Conservation (phyloP, 2,888 invertebrate genomes). For the Keiferia lycopersicella region DNA sequence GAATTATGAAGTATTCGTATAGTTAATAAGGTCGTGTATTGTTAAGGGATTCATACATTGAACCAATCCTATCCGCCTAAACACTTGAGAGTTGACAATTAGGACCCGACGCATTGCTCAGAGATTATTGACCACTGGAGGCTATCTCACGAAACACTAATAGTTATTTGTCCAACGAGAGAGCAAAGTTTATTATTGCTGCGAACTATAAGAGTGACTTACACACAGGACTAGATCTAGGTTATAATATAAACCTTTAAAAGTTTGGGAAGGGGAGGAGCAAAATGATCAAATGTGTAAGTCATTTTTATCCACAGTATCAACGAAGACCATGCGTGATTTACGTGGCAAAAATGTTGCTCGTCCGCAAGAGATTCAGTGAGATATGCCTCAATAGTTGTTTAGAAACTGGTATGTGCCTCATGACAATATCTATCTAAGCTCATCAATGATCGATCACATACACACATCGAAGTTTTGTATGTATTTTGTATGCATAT, state of each 20-base stretch:
- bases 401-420: conserved; percentile 42
- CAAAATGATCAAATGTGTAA: too few species aligned
- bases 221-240: too few species aligned
- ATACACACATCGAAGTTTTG: conserved; percentile 47
- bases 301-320: too few species aligned
- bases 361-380: neutral
- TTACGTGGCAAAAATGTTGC: neutral
- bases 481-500: conserved; percentile 35
- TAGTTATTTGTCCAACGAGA: too few species aligned
- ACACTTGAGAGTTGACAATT: conserved; percentile 20
- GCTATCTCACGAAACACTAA: neutral
- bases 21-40: conserved; percentile 7
- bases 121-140: conserved; percentile 15
- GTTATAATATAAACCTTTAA: too few species aligned
- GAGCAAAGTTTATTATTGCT: too few species aligned
- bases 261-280: too few species aligned
- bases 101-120: conserved; percentile 17
- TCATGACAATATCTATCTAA: conserved; percentile 56
- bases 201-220: too few species aligned
- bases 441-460: conserved; percentile 54
- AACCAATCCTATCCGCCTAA: conserved; percentile 23
- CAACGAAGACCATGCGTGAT: neutral
- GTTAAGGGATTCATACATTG: conserved; percentile 4
- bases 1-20: conserved; percentile 18
- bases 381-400: conserved; percentile 20